Conservation (phyloP, 2,888 invertebrate genomes). For the Trachelus troglodyta region DNA sequence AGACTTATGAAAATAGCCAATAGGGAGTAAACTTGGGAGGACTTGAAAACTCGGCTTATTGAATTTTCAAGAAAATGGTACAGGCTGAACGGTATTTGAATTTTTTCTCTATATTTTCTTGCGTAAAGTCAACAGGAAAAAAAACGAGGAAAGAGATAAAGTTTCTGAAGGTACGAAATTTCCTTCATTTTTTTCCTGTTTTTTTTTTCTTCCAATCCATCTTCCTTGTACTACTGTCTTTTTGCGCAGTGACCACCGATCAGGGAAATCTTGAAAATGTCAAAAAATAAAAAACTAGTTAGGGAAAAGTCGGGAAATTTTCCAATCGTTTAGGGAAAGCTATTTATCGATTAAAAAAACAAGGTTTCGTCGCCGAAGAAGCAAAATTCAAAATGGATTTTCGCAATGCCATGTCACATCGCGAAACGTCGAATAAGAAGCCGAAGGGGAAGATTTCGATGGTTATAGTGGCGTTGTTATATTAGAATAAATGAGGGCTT, state of each 20-base stretch:
- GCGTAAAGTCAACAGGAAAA: not conserved
- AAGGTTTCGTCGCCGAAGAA: no score
- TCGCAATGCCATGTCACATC: not conserved
- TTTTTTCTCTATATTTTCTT: not conserved
- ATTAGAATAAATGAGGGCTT: constrained; percentile 4
- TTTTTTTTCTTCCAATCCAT: not conserved
- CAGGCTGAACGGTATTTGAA: not conserved
- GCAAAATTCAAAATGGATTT: not conserved
- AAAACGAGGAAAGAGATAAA: not conserved
- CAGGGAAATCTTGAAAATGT: no score
- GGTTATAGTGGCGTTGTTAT: not conserved
- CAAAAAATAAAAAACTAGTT: no score
- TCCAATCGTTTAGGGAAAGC: no score
- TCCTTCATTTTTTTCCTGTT: not conserved
- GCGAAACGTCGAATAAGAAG: not conserved
- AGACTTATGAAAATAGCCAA: not conserved
- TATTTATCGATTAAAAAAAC: no score
- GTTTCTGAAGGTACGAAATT: not conserved
- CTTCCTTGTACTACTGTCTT: not conserved
- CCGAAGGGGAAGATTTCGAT: not conserved
- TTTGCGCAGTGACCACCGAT: not conserved
- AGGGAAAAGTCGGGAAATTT: no score
- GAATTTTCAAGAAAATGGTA: not conserved
- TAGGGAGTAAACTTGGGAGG: not conserved
- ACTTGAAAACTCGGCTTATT: not conserved